A percentile compares a stretch with the other conserved stretches of the same genome.
Conservation (phyloP, 2,113 vertebrate genomes). For the Indri indri region DNA sequence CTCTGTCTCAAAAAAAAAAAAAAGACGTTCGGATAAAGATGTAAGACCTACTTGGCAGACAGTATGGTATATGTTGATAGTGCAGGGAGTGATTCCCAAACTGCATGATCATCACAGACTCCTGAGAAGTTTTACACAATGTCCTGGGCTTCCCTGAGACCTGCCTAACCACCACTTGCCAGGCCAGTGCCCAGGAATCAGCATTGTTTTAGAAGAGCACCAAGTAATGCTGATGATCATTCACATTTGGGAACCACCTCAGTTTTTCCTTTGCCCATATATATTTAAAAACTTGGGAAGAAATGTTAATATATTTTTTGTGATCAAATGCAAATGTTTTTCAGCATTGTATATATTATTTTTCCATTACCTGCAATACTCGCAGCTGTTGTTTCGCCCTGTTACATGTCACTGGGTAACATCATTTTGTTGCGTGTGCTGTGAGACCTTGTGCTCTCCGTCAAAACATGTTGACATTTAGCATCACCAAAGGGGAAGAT, state of each 20-base stretch:
- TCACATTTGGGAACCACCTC: background rate
- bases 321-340: constrained; percentile 16
- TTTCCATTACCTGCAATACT: constrained; percentile 49
- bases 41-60: background rate
- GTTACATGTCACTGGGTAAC: background rate
- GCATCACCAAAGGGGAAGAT: background rate
- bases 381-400: constrained; percentile 42
- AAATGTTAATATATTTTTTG: background rate
- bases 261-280: background rate
- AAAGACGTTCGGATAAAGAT: background rate
- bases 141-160: background rate
- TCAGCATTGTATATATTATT: constrained; percentile 27
- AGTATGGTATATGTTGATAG: background rate
- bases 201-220: background rate
- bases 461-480: constrained; percentile 26
- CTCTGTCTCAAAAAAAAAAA: no score
- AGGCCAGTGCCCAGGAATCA: background rate
- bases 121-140: background rate
- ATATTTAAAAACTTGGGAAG: background rate
- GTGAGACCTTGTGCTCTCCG: constrained; percentile 5
- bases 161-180: background rate
- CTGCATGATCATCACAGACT: background rate
- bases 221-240: background rate
- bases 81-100: background rate
- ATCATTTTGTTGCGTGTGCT: background rate